These are phyloP conservation scores for Neoniphon sammara DNA, from an alignment of 2,797 vertebrate species.

Conservation along the genomic window DNA sequence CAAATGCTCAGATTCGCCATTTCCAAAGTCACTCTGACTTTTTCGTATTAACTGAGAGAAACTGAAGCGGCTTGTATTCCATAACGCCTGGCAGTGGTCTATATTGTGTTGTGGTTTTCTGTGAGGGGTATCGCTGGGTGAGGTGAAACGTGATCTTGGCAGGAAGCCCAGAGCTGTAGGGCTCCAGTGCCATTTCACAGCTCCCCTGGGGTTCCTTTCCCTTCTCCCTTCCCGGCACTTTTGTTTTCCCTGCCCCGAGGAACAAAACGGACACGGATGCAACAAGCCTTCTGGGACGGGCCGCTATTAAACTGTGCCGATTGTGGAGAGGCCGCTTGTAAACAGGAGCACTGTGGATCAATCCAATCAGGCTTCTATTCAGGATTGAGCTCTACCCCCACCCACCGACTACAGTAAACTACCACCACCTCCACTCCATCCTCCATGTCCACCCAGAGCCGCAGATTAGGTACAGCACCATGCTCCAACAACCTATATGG, in stretches of 20 bases:
- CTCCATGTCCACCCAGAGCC: slow-evolving; percentile 31
- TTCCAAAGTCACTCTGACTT: slow-evolving; percentile 37
- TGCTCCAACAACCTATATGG: slow-evolving; percentile 14
- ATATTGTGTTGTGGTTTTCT: slow-evolving; percentile 66
- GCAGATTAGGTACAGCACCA: slow-evolving; percentile 9
- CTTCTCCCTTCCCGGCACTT: slow-evolving; percentile 75
- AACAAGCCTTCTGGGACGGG: slow-evolving; percentile 82
- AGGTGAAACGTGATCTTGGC: slow-evolving; percentile 80
- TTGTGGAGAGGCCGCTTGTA: slow-evolving; percentile 80
- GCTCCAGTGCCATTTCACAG: slow-evolving; percentile 78
- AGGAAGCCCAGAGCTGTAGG: slow-evolving; percentile 71
- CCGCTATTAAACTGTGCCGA: slow-evolving; percentile 81
- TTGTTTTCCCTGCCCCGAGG: slow-evolving; percentile 80
- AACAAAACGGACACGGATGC: slow-evolving; percentile 80
- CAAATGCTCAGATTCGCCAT: slow-evolving; percentile 29
- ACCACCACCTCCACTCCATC: slow-evolving; percentile 27
- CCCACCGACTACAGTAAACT: slow-evolving; percentile 49
- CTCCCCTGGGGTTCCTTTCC: slow-evolving; percentile 79
- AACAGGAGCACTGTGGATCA: slow-evolving; percentile 81
- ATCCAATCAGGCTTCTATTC: slow-evolving; percentile 81
- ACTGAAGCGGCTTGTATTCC: slow-evolving; percentile 45
- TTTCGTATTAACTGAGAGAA: slow-evolving; percentile 52
- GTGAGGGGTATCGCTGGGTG: slow-evolving; percentile 63
- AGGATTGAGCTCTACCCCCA: slow-evolving; percentile 58
- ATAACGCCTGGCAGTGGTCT: slow-evolving; percentile 45